Conservation (phyloP, 2,888 invertebrate genomes). For the Punctoribates punctum region DNA sequence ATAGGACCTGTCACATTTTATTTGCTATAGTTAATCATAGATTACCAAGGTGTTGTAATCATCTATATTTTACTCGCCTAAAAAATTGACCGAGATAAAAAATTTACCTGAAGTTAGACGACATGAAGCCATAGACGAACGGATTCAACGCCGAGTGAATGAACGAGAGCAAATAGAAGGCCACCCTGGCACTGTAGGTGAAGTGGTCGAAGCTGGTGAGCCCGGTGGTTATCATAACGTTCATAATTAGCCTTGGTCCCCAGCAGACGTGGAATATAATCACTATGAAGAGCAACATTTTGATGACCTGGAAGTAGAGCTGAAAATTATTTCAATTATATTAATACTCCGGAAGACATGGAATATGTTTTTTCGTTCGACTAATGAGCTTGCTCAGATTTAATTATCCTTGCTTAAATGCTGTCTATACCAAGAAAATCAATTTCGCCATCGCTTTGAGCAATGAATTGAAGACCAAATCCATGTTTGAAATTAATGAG, state of each 20-base stretch:
- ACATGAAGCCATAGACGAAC: constrained; percentile 54
- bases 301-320: constrained; percentile 56
- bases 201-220: constrained; percentile 50
- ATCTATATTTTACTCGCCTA: too few relatives aligned
- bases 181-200: constrained; percentile 52
- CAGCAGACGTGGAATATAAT: constrained; percentile 57
- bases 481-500: too few relatives aligned
- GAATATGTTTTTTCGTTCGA: not conserved
- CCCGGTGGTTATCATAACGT: constrained; percentile 53
- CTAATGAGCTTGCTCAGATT: not conserved
- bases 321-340: too few relatives aligned
- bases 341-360: not conserved
- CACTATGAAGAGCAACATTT: constrained; percentile 58
- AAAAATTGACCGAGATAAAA: too few relatives aligned
- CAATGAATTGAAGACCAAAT: too few relatives aligned
- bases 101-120: constrained; percentile 51
- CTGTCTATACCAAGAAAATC: too few relatives aligned
- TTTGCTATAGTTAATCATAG: too few relatives aligned
- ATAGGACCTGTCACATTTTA: too few relatives aligned
- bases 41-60: too few relatives aligned
- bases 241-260: constrained; percentile 57
- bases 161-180: constrained; percentile 53
- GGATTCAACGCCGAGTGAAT: constrained; percentile 55
- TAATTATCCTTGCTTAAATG: too few relatives aligned
- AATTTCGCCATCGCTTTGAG: too few relatives aligned